Evolutionary conservation across 2,888 invertebrate genomes (phyloP), one percentile per base, ranked within the genome.

Genomic region (Acleris emargana): DNA sequence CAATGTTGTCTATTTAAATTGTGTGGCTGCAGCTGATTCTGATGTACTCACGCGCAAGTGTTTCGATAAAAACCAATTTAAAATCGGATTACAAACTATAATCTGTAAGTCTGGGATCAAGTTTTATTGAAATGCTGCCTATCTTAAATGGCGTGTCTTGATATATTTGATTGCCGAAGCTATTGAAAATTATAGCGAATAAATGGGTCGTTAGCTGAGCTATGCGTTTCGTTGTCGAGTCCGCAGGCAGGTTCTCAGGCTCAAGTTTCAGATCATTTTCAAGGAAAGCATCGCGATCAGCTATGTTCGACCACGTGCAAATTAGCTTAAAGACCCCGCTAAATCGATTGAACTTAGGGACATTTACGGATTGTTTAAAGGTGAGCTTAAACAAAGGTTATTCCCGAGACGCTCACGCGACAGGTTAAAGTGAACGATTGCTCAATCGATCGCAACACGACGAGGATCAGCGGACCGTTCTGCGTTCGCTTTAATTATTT

Each of bases 1-100:
- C 60, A 64, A 64, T 64, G 58, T 64, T 55, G 64, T 60, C 64
- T 60, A 61, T 66, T 61, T 64, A 68, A 64, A 58, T 61, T 49
- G 47, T 57, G 47, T 68, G 73, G 74, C 68, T 73, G 17, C 54
- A 51, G 62, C 54, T 55, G 50, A 64, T 59, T 50, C 59, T 53
- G 9, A 17, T 52, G 50, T 58, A 58, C n/a, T 53, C 47, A 32
- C 53, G 58, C 16, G 16, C 17, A 45, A 16, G 45, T 45, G 47
- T 62, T 59, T 54, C 13, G 38, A 38, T 38, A 49, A 17, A 47
- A 58, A 53, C 38, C 38, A 53, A 42, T 64, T 59, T 54, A 16
- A 59, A 64, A 59, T 50, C 50, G 28, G 55, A 64, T 50, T 64
- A 43, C 18, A 22, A 50, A 18, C 22, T 45, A 13, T 9, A 49